Base-by-base conservation (phyloP, 2,113 vertebrate genomes). In the Zingel zingel region DNA sequence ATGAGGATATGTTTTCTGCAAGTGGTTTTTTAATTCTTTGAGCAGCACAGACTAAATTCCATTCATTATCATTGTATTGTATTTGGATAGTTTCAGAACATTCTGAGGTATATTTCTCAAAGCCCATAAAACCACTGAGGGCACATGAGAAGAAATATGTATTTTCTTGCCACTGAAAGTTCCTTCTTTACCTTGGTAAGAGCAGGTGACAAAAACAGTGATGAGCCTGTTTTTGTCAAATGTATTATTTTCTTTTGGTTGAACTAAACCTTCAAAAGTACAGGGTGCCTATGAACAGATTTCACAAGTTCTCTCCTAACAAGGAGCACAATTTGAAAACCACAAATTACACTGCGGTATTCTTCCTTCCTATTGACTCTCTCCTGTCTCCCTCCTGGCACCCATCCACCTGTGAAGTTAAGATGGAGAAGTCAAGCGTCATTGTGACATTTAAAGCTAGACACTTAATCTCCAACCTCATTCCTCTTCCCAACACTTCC, bases 391-490 rank as follows among this genome's bases (percentile, higher is more conserved):
- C 48, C 78, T 88, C 56, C 87, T 77, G 86, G 77, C 85, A 80
- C 79, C 72, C 81, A 69, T 83, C 78, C 12, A 71, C 76, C 79
- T 50, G 56, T 75, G 77, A 86, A 74, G 77, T 89, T 78, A 72
- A 69, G 80, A 73, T 70, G 45, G 74, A 80, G 80, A 86, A 76
- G 82, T 67, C 2, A 76, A 90, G 76, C 64, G 65, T 85, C 84
- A 92, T 88, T 88, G 84, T 88, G 84, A 92, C 90, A 89, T 87
- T 90, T 91, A 92, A 86, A 89, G 85, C 54, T 68, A 84, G 84
- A 86, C 84, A 81, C 83, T 90, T 90, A 87, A 89, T 85, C 89
- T 88, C 86, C 59, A 72, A 74, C 88, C 87, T 88, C 83, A 76
- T 84, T 86, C 82, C 77, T 88, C 67, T 71, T 74, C 81, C 74